These are phyloP conservation scores for Hirundo rustica DNA, from an alignment of 2,797 vertebrate genomes.

Conservation along the genomic window DNA sequence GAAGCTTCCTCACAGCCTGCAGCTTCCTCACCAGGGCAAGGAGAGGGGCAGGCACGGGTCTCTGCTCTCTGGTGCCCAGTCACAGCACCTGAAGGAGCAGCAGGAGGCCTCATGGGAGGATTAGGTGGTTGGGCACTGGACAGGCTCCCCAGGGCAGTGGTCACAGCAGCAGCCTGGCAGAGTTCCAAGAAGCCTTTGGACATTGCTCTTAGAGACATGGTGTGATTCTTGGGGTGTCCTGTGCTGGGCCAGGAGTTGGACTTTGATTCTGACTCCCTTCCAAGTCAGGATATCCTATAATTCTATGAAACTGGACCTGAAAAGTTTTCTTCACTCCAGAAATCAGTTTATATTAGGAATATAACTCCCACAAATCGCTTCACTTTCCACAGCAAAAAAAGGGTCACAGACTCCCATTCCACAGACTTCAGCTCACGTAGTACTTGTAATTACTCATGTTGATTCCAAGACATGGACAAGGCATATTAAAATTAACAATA, in stretches of 20 bases:
- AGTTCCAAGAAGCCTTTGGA: background rate
- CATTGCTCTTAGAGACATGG: background rate
- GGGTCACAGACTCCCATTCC: background rate
- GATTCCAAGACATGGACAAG: background rate
- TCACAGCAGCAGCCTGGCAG: background rate
- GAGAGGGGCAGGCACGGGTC: background rate
- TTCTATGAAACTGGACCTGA: background rate
- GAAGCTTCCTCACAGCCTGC: background rate
- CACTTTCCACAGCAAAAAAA: background rate
- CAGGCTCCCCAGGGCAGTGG: background rate
- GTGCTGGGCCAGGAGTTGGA: background rate
- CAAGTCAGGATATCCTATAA: background rate
- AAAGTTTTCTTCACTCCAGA: background rate
- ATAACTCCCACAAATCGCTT: background rate
- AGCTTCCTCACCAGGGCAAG: no score
- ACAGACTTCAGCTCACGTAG: background rate
- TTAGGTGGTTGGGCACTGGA: rapidly evolving
- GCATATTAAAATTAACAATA: background rate
- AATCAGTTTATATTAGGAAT: background rate
- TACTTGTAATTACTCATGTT: background rate
- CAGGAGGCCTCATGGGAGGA: background rate
- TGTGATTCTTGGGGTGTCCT: background rate
- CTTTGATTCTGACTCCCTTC: background rate
- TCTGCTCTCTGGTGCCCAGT: background rate
- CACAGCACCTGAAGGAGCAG: background rate